These are phyloP conservation scores for Galerucella nymphaeae DNA, from an alignment of 2,888 invertebrate genomes.

Conservation along the genomic window DNA sequence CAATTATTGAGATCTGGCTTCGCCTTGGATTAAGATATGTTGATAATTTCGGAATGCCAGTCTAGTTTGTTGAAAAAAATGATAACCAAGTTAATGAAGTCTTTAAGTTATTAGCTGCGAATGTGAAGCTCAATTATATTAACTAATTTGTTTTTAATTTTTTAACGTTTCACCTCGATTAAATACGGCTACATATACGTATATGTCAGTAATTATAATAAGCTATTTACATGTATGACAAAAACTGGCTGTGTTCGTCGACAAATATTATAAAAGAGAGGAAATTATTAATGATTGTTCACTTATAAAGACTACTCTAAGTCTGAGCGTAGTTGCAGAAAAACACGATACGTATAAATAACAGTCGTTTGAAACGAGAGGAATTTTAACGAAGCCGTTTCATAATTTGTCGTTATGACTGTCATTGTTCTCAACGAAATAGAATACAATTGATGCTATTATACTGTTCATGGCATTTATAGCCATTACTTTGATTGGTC, in stretches of 20 bases:
- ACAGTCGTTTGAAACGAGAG: slow-evolving; percentile 56
- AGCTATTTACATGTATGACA: slow-evolving; percentile 32
- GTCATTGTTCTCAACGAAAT: slow-evolving; percentile 57
- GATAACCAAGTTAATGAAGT: neutral
- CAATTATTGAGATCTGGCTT: no score
- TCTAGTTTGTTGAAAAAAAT: neutral
- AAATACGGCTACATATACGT: neutral
- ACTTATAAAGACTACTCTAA: slow-evolving; percentile 33
- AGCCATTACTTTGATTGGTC: slow-evolving; percentile 50
- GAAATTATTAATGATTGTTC: slow-evolving; percentile 55
- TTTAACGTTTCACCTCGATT: neutral
- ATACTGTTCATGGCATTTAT: slow-evolving; percentile 52
- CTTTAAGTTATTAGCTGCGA: no score
- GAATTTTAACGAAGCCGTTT: slow-evolving; percentile 62
- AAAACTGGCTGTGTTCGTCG: slow-evolving; percentile 47
- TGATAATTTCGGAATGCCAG: neutral
- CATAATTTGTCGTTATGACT: slow-evolving; percentile 61
- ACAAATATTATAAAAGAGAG: slow-evolving; percentile 53
- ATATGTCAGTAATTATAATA: neutral
- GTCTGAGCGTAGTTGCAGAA: slow-evolving; percentile 44
- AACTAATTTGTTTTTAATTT: neutral
- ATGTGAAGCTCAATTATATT: neutral
- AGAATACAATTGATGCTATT: slow-evolving; percentile 53
- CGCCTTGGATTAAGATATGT: no score
- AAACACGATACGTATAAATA: slow-evolving; percentile 57